Base-by-base conservation (phyloP, 2,797 vertebrate species). In the Numenius phaeopus region DNA sequence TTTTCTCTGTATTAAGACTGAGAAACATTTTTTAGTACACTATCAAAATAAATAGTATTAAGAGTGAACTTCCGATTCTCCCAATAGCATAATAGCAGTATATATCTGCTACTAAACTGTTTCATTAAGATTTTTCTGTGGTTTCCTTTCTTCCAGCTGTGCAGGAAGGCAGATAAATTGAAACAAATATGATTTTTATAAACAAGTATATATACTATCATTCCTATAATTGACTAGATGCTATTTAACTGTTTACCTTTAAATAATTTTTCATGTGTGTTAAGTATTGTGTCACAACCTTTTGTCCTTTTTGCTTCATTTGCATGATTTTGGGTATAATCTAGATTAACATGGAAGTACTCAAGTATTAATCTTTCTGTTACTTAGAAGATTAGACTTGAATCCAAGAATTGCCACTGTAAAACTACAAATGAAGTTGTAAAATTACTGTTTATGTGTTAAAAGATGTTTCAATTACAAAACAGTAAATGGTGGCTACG, bases 401-500 rank as follows among this genome's bases (percentile, higher is more conserved):
- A 79, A 58, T 62, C 12, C n/a, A 80, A 39, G 13, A 27, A 67
- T 42, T 80, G 70, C 13, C 8, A 30, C 14, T 72, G 7, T 27
- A 49, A 76, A 72, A 42, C 21, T 57, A 17, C 7, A 80, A 87
- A 86, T 18, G 2, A 42, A 47, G 2, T 2, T 62, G 10, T 14
- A 54, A 90, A 58, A 50, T 20, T 62, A 32, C 4, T 52, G 4
- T 34, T 52, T 58, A 7, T 32, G 11, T 52, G 6, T 34, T 52
- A 64, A 55, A 47, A 50, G 7, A 40, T 70, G 46, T 40, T 75
- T 66, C 20, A 44, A 3, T 40, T 49, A 57, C 3, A 42, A 88
- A 61, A 54, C 8, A 81, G 5, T 30, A 73, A 69, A 39, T 39
- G 10, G 2, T 0, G 5, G 4, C 18, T 39, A 18, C 1, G 2